Conservation (phyloP, 1,140 invertebrate genomes). For the Pseudobourletiella spinata region DNA sequence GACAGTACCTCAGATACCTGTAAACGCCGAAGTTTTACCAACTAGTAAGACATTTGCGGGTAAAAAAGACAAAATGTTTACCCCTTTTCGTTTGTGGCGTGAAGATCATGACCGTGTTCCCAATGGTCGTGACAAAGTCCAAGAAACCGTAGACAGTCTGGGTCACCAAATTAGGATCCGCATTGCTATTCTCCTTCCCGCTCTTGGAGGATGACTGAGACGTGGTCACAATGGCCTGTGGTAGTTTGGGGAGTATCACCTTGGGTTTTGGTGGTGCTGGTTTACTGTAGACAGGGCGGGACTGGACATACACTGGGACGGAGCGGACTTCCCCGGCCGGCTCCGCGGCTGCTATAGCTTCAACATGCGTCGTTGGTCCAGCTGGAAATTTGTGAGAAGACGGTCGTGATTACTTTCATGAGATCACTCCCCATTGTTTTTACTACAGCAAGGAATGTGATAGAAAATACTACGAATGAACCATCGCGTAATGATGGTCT, state of each 20-base stretch:
- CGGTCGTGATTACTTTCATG: neutral
- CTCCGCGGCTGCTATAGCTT: slow-evolving; percentile 7
- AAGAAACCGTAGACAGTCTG: slow-evolving; percentile 84
- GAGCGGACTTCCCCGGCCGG: slow-evolving; percentile 23
- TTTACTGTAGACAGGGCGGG: slow-evolving; percentile 31
- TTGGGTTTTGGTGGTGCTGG: slow-evolving; percentile 28
- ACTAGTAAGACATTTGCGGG: too few species aligned
- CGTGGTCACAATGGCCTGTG: slow-evolving; percentile 1
- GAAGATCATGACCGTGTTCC: slow-evolving; percentile 81
- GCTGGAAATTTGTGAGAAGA: neutral
- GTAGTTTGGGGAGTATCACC: slow-evolving; percentile 16
- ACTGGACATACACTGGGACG: slow-evolving; percentile 26
- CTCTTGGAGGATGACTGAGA: neutral
- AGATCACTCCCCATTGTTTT: neutral
- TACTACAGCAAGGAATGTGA: too few species aligned
- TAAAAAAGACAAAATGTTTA: too few species aligned
- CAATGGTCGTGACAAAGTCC: slow-evolving; percentile 79
- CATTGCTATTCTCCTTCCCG: neutral
- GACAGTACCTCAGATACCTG: too few species aligned
- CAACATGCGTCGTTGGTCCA: neutral
- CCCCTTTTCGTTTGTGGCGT: slow-evolving; percentile 53
- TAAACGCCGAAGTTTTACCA: too few species aligned
- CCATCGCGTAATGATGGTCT: too few species aligned
- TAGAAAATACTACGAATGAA: neutral
- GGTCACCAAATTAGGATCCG: slow-evolving; percentile 41